These are phyloP conservation scores for Gasterosteus nipponicus DNA, from an alignment of 2,113 vertebrate species.

Conservation along the genomic window DNA sequence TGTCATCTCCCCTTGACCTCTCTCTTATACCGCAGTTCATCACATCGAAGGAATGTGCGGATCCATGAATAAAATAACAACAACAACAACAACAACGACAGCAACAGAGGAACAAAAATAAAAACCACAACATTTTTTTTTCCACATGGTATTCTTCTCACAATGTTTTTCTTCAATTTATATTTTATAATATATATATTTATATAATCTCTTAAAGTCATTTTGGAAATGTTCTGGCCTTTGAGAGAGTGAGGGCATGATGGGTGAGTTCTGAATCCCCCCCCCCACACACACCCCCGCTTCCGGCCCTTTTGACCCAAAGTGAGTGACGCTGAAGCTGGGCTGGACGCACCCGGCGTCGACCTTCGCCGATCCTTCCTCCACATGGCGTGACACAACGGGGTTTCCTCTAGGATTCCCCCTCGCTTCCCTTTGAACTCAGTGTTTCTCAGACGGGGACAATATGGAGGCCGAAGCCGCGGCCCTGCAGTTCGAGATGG, in stretches of 20 bases:
- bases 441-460: constrained; percentile 95
- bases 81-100: constrained; percentile 71
- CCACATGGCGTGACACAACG: constrained; percentile 59
- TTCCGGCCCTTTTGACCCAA: constrained; percentile 46
- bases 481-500: constrained; percentile 96
- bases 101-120: constrained; percentile 72
- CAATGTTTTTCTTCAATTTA: constrained; percentile 81
- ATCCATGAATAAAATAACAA: constrained; percentile 79
- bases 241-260: constrained; percentile 68
- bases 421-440: constrained; percentile 78
- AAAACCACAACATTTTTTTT: constrained; percentile 77
- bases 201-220: constrained; percentile 86
- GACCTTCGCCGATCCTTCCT: constrained; percentile 69
- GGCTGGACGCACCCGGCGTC: constrained; percentile 46
- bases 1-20: constrained; percentile 56
- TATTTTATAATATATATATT: constrained; percentile 86
- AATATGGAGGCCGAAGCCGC: constrained; percentile 94
- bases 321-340: constrained; percentile 61
- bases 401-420: constrained; percentile 67
- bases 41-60: constrained; percentile 77
- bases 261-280: constrained; percentile 51
- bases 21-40: constrained; percentile 72
- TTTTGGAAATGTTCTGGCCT: constrained; percentile 80
- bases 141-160: constrained; percentile 82
- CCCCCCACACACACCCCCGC: constrained; percentile 2